Base-by-base conservation (phyloP, 1,140 invertebrate species). In the Rhopalosiphum padi region DNA sequence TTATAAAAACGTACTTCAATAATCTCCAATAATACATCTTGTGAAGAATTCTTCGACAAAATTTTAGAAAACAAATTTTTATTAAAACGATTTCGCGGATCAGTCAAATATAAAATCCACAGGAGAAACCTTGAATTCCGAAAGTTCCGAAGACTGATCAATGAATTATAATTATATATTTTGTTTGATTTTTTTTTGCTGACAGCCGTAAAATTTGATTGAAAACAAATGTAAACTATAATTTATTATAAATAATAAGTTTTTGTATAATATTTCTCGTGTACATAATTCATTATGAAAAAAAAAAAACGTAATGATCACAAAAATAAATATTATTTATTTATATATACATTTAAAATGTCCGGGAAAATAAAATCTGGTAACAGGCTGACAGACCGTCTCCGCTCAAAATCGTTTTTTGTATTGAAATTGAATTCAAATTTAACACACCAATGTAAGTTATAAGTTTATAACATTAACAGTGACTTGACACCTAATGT, bases 1-100 rank as follows among this genome's bases (percentile, higher is more conserved):
- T 55, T 90, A 90, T 90, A 53, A 90, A 90, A 90, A 55, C 51
- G 35, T 9, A 21, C 22, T 90, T 60, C 25, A 60, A 90, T 41
- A 41, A 90, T 25, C 30, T 90, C 41, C 25, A 60, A 90, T 41
- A 41, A 90, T 25, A n/a, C 8, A 90, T 89, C 48, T 89, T 53
- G 48, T 53, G n/a, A 89, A 89, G 48, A 37, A 37, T 90, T 90
- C 11, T 90, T 60, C 23, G 88, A 90, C n/a, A 35, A 60, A 37
- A 25, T 35, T 22, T 89, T 55, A 48, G 51, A 22, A 55, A 53
- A 89, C 25, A 55, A 89, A 37, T 41, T 3, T 41, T 41, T 53
- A 89, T 37, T 89, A 55, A 89, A 89, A 89, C n/a, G 21, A 35
- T 15, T 89, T 41, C 8, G 23, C 41, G 35, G 23, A 53, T 89